Conservation (phyloP, 2,797 vertebrate species). For the Podarcis siculus region DNA sequence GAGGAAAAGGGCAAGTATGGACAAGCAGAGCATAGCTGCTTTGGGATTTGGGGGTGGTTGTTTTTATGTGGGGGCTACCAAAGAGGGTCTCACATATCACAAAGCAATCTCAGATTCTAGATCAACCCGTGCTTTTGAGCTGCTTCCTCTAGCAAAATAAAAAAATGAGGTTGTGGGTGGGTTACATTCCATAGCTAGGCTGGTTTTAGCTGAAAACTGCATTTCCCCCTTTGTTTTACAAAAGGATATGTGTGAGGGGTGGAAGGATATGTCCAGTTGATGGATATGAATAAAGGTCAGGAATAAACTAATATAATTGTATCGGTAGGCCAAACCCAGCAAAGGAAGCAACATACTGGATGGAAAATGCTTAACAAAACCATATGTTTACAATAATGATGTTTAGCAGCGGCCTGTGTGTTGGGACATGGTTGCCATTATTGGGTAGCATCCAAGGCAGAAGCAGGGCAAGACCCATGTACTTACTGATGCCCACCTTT, state of each 20-base stretch:
- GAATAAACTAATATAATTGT: neutral
- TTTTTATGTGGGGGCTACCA: neutral
- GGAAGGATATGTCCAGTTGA: neutral
- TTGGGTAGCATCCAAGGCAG: neutral
- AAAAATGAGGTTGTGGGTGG: neutral
- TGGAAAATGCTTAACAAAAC: neutral
- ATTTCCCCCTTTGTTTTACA: neutral
- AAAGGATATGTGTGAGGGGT: neutral
- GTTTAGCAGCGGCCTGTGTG: neutral
- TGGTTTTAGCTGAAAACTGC: neutral
- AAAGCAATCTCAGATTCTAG: neutral
- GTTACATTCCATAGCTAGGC: neutral
- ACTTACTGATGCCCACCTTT: neutral
- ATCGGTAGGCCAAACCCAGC: neutral
- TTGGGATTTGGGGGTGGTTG: neutral
- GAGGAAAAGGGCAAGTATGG: slow-evolving; percentile 37
- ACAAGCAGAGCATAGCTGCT: neutral
- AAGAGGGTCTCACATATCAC: neutral
- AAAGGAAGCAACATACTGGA: neutral
- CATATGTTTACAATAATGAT: neutral
- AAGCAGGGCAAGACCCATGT: neutral
- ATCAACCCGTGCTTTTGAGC: neutral
- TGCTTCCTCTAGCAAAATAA: neutral
- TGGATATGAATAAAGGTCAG: neutral
- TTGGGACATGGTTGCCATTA: neutral